phyloP scores from a whole-genome alignment of 2,113 vertebrate genomes.

The Plectropomus leopardus region DNA sequence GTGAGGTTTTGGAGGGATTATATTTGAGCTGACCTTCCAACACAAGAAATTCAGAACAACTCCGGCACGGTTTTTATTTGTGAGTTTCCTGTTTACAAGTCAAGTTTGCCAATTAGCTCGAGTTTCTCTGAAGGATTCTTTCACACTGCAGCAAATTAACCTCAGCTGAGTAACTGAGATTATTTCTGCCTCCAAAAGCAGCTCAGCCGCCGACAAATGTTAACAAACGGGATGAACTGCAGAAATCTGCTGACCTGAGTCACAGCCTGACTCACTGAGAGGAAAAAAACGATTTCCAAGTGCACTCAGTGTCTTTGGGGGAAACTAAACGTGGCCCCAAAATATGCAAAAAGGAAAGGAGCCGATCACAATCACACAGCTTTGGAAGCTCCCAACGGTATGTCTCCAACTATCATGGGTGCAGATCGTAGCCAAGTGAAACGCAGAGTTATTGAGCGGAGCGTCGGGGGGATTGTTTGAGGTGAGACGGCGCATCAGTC shows the following conservation, averaged over 20 bases:
- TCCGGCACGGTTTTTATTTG: slow-evolving; percentile 3
- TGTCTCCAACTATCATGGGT: slow-evolving; percentile 16
- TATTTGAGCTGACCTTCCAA: background rate
- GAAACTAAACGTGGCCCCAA: background rate
- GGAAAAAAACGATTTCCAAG: background rate
- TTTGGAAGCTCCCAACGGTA: background rate
- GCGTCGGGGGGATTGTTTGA: slow-evolving; percentile 31
- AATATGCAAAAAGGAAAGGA: background rate
- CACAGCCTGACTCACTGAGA: background rate
- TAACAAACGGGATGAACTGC: slow-evolving; percentile 1
- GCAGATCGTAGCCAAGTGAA: slow-evolving; percentile 24
- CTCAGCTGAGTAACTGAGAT: background rate
- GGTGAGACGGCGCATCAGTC: slow-evolving; percentile 23
- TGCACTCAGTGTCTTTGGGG: background rate
- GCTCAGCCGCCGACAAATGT: background rate
- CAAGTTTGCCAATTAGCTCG: slow-evolving; percentile 14
- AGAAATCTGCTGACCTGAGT: background rate
- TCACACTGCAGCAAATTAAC: slow-evolving; percentile 11
- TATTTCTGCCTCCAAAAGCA: slow-evolving; percentile 9
- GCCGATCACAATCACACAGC: background rate
- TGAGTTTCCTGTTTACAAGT: background rate
- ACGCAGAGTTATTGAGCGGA: slow-evolving; percentile 8
- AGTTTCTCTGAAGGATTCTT: background rate
- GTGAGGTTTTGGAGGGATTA: background rate
- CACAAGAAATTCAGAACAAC: background rate